Percentiles rank a stretch among this genome's conserved stretches.
These are phyloP conservation scores for Megalops cyprinoides DNA, from an alignment of 2,797 vertebrate genomes.

Conservation along the genomic window DNA sequence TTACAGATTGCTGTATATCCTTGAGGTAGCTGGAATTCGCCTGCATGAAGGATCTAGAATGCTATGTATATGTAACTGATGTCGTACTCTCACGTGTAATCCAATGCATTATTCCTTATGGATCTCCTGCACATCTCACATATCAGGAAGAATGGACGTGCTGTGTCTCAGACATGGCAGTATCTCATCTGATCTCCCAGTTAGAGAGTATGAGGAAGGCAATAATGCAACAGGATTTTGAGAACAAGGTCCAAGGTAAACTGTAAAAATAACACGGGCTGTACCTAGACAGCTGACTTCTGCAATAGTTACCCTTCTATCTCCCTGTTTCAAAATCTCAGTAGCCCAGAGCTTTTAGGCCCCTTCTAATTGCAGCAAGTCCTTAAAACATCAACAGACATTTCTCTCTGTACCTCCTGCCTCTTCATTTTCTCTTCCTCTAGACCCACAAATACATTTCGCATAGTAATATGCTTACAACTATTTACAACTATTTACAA, in stretches of 20 bases:
- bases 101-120: no score
- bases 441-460: neutral
- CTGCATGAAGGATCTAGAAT: no score
- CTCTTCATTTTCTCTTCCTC: neutral
- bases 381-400: neutral
- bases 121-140: no score
- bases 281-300: no score
- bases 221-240: neutral
- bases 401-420: neutral
- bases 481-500: no score
- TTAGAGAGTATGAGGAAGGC: neutral
- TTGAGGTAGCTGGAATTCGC: neutral
- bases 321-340: no score
- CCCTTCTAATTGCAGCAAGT: no score
- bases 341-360: no score
- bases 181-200: neutral
- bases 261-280: no score
- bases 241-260: neutral
- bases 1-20: neutral
- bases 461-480: neutral
- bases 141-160: no score
- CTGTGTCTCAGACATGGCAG: neutral
- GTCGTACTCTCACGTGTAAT: no score
- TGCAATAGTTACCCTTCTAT: no score
- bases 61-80: neutral